These are phyloP conservation scores for Umimayanthus chanpuru DNA, from an alignment of 92 coral and sea anemone species.

Conservation along the genomic window DNA sequence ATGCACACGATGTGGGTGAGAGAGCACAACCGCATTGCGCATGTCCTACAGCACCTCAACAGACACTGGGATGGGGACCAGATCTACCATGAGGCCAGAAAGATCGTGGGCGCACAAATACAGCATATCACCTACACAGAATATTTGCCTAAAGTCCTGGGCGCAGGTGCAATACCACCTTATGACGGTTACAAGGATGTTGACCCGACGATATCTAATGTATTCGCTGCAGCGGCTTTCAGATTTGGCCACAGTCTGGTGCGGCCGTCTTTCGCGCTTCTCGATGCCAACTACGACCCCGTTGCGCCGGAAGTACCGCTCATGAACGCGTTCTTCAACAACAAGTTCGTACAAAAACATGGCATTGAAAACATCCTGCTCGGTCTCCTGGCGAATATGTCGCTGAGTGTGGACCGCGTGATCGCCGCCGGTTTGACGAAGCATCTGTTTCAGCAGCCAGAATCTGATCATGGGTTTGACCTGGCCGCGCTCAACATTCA, in stretches of 20 bases:
- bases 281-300: constrained; percentile 85
- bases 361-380: constrained; percentile 87
- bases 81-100: constrained; percentile 88
- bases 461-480: constrained; percentile 94
- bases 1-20: constrained; percentile 97
- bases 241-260: constrained; percentile 94
- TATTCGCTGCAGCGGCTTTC: constrained; percentile 92
- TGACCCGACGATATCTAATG: constrained; percentile 83
- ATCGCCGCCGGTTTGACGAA: constrained; percentile 85
- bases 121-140: constrained; percentile 90
- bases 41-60: constrained; percentile 61
- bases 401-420: constrained; percentile 71
- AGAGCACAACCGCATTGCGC: constrained; percentile 92
- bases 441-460: constrained; percentile 96
- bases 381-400: constrained; percentile 94
- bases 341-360: constrained; percentile 75
- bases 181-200: constrained; percentile 80
- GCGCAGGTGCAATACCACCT: constrained; percentile 61
- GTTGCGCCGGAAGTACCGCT: constrained; percentile 83
- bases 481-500: constrained; percentile 95
- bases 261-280: constrained; percentile 76
- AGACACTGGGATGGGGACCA: constrained; percentile 79
- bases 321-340: constrained; percentile 86
- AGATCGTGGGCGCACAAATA: constrained; percentile 89
- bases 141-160: constrained; percentile 87